phyloP scores from a whole-genome alignment of 2,888 invertebrate genomes.

The Graphium colonna region DNA sequence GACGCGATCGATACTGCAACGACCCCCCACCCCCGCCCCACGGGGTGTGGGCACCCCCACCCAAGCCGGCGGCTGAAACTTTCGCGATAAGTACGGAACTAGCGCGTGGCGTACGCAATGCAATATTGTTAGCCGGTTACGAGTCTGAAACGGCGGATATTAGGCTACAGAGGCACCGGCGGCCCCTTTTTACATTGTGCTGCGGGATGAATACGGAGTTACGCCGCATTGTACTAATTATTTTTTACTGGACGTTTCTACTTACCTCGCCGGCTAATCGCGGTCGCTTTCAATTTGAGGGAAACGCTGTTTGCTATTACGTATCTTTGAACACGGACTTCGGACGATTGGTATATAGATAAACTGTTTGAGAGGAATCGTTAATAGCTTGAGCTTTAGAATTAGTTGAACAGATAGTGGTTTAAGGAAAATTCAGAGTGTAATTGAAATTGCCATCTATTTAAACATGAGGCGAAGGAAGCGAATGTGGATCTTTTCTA shows the following conservation, averaged over 20 bases:
- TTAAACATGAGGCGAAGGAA: too few species aligned
- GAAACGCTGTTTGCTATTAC: slow-evolving; percentile 8
- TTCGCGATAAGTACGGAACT: slow-evolving; percentile 79
- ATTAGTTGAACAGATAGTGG: neutral
- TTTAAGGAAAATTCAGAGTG: neutral
- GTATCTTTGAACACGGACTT: slow-evolving; percentile 14
- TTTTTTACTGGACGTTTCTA: slow-evolving; percentile 41
- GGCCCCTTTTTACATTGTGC: slow-evolving; percentile 70
- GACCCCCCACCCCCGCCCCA: slow-evolving; percentile 34
- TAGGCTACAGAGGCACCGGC: slow-evolving; percentile 66
- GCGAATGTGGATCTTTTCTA: too few species aligned
- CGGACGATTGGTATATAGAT: slow-evolving; percentile 16
- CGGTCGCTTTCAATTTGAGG: slow-evolving; percentile 12
- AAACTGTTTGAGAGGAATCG: slow-evolving; percentile 2
- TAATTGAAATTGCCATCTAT: neutral
- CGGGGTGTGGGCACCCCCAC: slow-evolving; percentile 37
- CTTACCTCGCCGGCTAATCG: slow-evolving; percentile 25
- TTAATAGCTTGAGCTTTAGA: slow-evolving; percentile 3
- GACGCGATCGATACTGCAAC: slow-evolving; percentile 77
- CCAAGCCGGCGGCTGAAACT: slow-evolving; percentile 63
- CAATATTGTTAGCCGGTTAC: slow-evolving; percentile 79
- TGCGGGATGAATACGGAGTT: slow-evolving; percentile 65
- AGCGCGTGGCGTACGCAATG: slow-evolving; percentile 77
- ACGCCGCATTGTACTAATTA: slow-evolving; percentile 62
- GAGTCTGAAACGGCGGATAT: slow-evolving; percentile 77